These are phyloP conservation scores for Dryomyza anilis DNA, from an alignment of 2,888 invertebrate genomes.

Conservation along the genomic window DNA sequence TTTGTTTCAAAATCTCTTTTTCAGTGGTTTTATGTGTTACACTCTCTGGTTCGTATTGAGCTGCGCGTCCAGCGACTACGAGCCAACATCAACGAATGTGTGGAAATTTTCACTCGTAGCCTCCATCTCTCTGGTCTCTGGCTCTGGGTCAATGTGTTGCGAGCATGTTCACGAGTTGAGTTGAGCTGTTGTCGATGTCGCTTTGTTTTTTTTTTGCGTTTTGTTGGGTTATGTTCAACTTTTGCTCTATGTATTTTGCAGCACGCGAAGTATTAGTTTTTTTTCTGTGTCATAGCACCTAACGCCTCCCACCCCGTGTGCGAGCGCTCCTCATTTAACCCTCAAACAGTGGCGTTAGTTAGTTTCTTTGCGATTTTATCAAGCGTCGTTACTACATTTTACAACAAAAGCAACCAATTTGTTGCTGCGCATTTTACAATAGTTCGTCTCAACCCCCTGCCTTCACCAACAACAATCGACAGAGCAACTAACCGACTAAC, in stretches of 20 bases:
- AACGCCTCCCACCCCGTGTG: too few species aligned
- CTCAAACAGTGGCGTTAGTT: not conserved
- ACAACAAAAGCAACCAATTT: conserved; percentile 2
- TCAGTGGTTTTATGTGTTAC: not conserved
- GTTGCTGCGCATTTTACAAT: conserved; percentile 3
- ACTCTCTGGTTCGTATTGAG: not conserved
- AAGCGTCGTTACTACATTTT: too few species aligned
- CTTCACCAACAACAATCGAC: not conserved
- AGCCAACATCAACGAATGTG: conserved; percentile 31
- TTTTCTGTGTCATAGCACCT: too few species aligned
- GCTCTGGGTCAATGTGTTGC: too few species aligned
- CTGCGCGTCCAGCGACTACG: conserved; percentile 29
- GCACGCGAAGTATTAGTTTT: too few species aligned
- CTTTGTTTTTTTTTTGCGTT: not conserved
- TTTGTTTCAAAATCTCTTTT: not conserved
- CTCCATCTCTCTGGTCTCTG: too few species aligned
- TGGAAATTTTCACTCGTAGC: conserved; percentile 13
- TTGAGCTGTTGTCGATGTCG: not conserved
- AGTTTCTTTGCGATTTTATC: too few species aligned
- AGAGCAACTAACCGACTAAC: too few species aligned
- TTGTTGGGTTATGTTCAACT: too few species aligned
- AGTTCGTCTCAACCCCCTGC: not conserved
- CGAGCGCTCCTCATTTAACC: too few species aligned
- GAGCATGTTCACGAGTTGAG: not conserved
- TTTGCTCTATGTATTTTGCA: too few species aligned